phyloP scores from a whole-genome alignment of 2,888 invertebrate species.

The Griposia aprilina region DNA sequence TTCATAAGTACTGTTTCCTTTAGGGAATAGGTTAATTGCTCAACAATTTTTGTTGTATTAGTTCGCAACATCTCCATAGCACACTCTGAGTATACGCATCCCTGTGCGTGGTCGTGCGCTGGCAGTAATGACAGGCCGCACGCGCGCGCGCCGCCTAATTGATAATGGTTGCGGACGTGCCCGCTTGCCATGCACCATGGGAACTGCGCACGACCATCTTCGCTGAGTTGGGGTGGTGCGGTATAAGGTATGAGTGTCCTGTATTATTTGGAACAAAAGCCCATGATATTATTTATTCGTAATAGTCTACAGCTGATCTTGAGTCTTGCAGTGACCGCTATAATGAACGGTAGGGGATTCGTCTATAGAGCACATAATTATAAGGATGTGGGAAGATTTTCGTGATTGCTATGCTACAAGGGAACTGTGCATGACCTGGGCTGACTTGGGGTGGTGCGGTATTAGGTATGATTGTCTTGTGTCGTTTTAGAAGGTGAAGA shows the following conservation, averaged over 20 bases:
- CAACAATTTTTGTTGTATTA: neutral
- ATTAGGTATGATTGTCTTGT: conserved; percentile 62
- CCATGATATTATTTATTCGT: too few relatives aligned
- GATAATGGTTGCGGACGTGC: conserved; percentile 88
- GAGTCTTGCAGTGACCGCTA: too few relatives aligned
- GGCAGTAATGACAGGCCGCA: conserved; percentile 88
- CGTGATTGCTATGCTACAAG: conserved; percentile 81
- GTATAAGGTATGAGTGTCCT: conserved; percentile 64
- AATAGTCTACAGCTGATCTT: too few relatives aligned
- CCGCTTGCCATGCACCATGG: conserved; percentile 81
- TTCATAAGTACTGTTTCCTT: neutral
- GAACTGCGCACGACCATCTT: conserved; percentile 73
- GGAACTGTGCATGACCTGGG: conserved; percentile 73
- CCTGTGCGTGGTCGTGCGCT: conserved; percentile 85
- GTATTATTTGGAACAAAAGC: too few relatives aligned
- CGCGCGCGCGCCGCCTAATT: conserved; percentile 88
- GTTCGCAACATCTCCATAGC: neutral
- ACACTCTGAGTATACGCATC: conserved; percentile 67
- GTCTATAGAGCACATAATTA: too few relatives aligned
- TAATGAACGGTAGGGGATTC: too few relatives aligned
- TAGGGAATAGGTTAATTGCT: neutral
- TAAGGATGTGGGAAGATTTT: conserved; percentile 72
- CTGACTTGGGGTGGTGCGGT: conserved; percentile 66
- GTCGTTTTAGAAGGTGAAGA: neutral
- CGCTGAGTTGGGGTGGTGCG: conserved; percentile 62